Evolutionary conservation across 2,888 invertebrate genomes (phyloP).

Genomic region (Chloroclystis v-ata): DNA sequence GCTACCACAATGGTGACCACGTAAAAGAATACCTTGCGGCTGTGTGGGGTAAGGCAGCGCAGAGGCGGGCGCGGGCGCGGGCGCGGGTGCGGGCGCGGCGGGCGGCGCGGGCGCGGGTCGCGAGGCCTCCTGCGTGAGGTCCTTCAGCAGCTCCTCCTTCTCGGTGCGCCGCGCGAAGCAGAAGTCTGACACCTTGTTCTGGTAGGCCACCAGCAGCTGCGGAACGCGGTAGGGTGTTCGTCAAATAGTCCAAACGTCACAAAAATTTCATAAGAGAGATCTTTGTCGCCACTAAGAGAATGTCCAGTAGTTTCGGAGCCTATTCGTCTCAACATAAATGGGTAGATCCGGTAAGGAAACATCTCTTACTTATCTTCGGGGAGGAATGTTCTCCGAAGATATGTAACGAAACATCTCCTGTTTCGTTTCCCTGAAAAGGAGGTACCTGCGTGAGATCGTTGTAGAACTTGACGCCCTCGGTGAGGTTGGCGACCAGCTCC

Average conservation of each 20-base stretch:
- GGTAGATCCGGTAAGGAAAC: too few relatives aligned
- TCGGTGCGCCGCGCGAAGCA: conserved; percentile 99
- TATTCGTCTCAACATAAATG: too few relatives aligned
- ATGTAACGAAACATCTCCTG: too few relatives aligned
- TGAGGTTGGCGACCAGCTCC: conserved; percentile 92
- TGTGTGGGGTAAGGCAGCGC: conserved; percentile 84
- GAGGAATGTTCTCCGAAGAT: too few relatives aligned
- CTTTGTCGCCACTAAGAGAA: too few relatives aligned
- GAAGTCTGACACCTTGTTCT: conserved; percentile 98
- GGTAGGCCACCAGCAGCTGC: conserved; percentile 93
- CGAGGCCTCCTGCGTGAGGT: conserved; percentile 90
- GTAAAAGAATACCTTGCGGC: conserved; percentile 84
- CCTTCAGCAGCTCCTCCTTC: conserved; percentile 97
- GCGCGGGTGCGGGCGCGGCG: conserved; percentile 53
- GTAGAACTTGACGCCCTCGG: conserved; percentile 98
- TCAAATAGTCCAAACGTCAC: too few relatives aligned
- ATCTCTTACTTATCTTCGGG: too few relatives aligned
- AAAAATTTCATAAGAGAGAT: too few relatives aligned
- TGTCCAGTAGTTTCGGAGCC: too few relatives aligned
- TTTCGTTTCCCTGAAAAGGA: too few relatives aligned
- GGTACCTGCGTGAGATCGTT: conserved; percentile 90
- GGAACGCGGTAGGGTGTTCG: too few relatives aligned
- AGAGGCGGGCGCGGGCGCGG: conserved; percentile 53
- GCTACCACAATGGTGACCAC: too few relatives aligned
- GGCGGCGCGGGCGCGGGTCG: conserved; percentile 77